Conservation (phyloP, 2,888 invertebrate genomes). For the Parascotia fuliginaria region DNA sequence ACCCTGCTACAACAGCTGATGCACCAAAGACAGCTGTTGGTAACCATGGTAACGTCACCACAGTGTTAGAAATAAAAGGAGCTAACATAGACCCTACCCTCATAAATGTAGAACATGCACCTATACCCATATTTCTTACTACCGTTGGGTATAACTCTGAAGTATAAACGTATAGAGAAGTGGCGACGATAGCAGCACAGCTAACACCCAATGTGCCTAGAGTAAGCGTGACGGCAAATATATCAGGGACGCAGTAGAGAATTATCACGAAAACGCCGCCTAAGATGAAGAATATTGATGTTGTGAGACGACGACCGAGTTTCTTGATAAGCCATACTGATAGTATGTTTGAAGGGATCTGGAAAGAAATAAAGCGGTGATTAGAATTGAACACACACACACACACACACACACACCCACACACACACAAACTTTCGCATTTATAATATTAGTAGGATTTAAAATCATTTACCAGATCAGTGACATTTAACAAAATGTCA, state of each 20-base stretch:
- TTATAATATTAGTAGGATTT: too few relatives aligned
- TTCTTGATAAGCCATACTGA: conserved; percentile 86
- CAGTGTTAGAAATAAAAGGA: conserved; percentile 90
- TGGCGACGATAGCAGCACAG: conserved; percentile 91
- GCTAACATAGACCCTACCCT: conserved; percentile 94
- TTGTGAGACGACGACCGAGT: conserved; percentile 88
- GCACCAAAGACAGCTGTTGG: conserved; percentile 91
- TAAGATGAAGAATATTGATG: conserved; percentile 85
- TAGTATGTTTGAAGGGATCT: conserved; percentile 82
- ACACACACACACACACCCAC: too few relatives aligned
- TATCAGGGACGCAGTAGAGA: conserved; percentile 83
- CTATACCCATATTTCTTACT: conserved; percentile 94
- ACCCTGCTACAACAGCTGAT: conserved; percentile 87
- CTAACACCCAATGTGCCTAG: conserved; percentile 91
- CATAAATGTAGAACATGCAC: conserved; percentile 93
- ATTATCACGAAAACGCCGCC: conserved; percentile 87
- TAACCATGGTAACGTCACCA: conserved; percentile 82
- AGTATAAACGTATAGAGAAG: conserved; percentile 93
- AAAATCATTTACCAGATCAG: too few relatives aligned
- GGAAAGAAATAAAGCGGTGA: conserved; percentile 84
- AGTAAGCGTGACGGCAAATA: conserved; percentile 84
- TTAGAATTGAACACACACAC: too few relatives aligned
- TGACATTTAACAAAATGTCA: too few relatives aligned
- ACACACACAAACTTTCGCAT: too few relatives aligned
- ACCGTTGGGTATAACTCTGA: conserved; percentile 96